These are phyloP conservation scores for Anser brachyrhynchus DNA, from an alignment of 2,113 vertebrate genomes.

Conservation along the genomic window DNA sequence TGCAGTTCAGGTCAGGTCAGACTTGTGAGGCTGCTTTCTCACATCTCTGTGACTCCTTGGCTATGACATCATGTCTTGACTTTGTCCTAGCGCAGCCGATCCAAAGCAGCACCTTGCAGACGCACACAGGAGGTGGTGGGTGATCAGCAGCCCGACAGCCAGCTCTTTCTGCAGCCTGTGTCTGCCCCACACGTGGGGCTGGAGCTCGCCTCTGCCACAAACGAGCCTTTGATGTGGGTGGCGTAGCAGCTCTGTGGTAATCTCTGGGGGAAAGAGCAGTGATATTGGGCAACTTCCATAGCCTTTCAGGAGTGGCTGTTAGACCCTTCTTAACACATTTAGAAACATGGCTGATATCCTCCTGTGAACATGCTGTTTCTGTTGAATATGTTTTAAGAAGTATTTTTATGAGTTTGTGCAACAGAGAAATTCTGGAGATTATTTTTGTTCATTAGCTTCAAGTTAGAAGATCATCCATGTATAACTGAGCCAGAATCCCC, in stretches of 20 bases:
- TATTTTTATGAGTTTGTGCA: neutral
- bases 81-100: neutral
- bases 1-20: neutral
- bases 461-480: neutral
- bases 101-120: neutral
- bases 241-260: neutral
- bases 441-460: neutral
- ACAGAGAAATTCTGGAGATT: neutral
- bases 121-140: neutral
- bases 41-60: neutral
- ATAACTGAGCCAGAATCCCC: neutral
- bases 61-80: neutral
- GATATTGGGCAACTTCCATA: neutral
- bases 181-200: neutral
- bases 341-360: neutral
- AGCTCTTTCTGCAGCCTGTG: neutral
- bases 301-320: neutral
- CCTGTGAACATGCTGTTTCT: neutral
- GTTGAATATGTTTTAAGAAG: neutral
- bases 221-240: neutral
- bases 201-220: neutral
- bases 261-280: neutral
- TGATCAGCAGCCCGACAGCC: accelerated
- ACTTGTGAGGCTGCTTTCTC: neutral
- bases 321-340: neutral